phyloP scores from a whole-genome alignment of 2,113 vertebrate species.

The Montifringilla adamsi region DNA sequence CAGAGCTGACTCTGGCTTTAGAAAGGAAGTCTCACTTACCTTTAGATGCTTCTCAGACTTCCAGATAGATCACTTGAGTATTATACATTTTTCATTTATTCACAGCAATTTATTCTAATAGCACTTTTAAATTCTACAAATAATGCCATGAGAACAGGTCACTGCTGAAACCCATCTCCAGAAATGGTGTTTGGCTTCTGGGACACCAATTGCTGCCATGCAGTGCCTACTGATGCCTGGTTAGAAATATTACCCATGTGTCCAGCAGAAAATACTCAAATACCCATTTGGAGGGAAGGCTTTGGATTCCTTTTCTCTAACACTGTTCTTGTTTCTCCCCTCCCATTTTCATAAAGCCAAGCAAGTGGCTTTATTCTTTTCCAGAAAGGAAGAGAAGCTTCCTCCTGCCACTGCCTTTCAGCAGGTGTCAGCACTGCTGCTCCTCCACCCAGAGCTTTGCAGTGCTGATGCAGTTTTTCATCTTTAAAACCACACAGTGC shows the following conservation, averaged over 20 bases:
- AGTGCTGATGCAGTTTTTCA: not conserved
- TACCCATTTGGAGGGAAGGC: constrained; percentile 57
- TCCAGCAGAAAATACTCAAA: constrained; percentile 51
- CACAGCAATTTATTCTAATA: not conserved
- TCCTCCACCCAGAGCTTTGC: not conserved
- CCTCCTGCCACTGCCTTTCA: not conserved
- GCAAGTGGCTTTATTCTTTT: not conserved
- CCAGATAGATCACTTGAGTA: constrained; percentile 60
- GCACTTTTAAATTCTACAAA: not conserved
- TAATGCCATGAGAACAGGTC: not conserved
- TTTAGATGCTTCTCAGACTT: constrained; percentile 38
- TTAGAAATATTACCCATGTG: not conserved
- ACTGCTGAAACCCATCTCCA: not conserved
- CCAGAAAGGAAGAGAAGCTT: not conserved
- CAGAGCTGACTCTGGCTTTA: not conserved
- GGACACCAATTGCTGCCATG: not conserved
- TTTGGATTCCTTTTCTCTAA: not conserved
- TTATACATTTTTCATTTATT: not conserved
- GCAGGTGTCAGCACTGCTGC: constrained; percentile 54
- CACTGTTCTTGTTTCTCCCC: not conserved
- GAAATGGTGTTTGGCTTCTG: not conserved
- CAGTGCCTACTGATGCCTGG: not conserved
- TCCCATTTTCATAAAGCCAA: not conserved
- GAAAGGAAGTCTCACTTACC: constrained; percentile 53
- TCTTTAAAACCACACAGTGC: not conserved